Base-by-base conservation (phyloP, 2,113 vertebrate species). In the Lepus timidus region DNA sequence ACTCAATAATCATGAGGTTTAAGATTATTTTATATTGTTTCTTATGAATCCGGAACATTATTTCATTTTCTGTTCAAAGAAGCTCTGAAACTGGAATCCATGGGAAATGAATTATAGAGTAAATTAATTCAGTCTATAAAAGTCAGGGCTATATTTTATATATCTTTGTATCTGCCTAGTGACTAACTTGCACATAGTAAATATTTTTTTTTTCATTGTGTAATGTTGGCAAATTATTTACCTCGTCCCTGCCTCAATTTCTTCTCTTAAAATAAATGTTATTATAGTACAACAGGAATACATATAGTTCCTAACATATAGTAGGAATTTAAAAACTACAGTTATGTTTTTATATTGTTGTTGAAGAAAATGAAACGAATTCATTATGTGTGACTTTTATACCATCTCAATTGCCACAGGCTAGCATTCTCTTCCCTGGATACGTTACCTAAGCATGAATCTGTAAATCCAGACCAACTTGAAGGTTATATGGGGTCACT, bases 381-480 rank as follows among this genome's bases (percentile, higher is more conserved):
- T 85, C 36, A 73, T 52, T 85, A 82, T 51, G 9, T 3, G 29
- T 62, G 49, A 20, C 12, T 6, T 92, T 90, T 64, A 78, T 19
- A 31, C 5, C 65, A 10, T 73, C 36, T 86, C 11, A 20, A 1
- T 17, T 68, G 52, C 6, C 22, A 79, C 10, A 13, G 4, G 36
- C 9, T 44, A 81, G 71, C n/a, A 76, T 13, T 81, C 39, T 85
- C 16, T 22, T 31, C 39, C 17, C 27, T 87, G 27, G 27, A 89
- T 17, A 25, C 27, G 13, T n/a, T 74, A 20, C 23, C 9, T 58
- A 58, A 14, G 6, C 16, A 79, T 49, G 27, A 62, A 33, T 84
- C n/a, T 96, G 29, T 93, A 85, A 90, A 88, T 19, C n/a, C 29
- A 90, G 22, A 51, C 20, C 68, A 93, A 74, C 51, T 67, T 36